Conservation (phyloP, 2,113 vertebrate species). For the Nasalis larvatus region DNA sequence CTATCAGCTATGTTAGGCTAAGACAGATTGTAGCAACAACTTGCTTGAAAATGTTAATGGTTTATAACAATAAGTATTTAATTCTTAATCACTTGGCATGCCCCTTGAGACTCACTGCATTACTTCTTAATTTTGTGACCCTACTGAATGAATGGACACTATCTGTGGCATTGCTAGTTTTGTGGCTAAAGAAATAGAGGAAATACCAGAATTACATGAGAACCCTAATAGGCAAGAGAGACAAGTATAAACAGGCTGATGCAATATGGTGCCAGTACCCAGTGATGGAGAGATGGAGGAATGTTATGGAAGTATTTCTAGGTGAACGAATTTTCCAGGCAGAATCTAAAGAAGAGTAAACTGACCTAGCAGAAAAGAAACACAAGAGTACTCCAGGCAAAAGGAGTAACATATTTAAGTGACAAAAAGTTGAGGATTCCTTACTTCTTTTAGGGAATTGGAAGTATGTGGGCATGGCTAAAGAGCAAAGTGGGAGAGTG, state of each 20-base stretch:
- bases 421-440: not conserved
- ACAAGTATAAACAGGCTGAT: not conserved
- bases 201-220: not conserved
- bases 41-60: not conserved
- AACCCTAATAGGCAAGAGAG: not conserved
- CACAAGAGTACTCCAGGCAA: not conserved
- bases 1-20: not conserved
- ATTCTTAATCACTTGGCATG: not conserved
- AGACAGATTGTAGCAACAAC: not conserved
- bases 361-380: not conserved
- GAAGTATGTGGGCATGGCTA: not conserved
- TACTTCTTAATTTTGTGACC: not conserved
- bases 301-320: not conserved
- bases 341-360: not conserved
- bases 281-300: not conserved
- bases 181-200: not conserved
- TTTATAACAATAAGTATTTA: not conserved
- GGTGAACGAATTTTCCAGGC: not conserved
- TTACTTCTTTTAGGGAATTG: not conserved
- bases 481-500: not conserved
- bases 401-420: not conserved
- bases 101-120: rapidly evolving
- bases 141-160: not conserved
- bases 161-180: not conserved
- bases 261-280: too few relatives aligned